These are phyloP conservation scores for Bovichtus diacanthus DNA, from an alignment of 2,797 vertebrate genomes.

Conservation along the genomic window DNA sequence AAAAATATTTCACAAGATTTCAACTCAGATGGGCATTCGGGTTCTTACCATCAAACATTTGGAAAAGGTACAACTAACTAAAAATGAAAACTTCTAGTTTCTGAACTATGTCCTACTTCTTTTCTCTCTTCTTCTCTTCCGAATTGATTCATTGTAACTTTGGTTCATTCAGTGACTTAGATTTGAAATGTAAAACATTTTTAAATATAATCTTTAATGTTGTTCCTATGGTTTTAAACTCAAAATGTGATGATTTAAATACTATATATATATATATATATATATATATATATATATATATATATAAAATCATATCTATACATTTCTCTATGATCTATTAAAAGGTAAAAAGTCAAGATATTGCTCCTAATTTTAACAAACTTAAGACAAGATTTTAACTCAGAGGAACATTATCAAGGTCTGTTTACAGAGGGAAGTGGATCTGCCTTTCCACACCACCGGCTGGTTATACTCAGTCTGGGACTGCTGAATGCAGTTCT, in stretches of 20 bases:
- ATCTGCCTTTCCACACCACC: conserved; percentile 40
- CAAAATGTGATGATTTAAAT: background rate
- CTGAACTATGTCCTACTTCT: background rate
- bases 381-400: conserved; percentile 31
- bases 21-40: conserved; percentile 7
- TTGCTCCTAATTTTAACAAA: background rate
- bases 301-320: background rate
- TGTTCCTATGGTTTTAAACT: background rate
- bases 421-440: conserved; percentile 46
- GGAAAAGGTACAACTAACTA: conserved; percentile 61
- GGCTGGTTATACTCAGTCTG: conserved; percentile 61
- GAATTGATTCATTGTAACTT: background rate
- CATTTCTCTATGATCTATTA: background rate
- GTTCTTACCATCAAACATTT: conserved; percentile 16
- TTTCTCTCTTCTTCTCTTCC: background rate
- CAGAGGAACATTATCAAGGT: conserved; percentile 31
- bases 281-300: background rate
- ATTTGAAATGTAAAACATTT: background rate
- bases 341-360: background rate
- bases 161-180: background rate
- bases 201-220: background rate
- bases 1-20: conserved; percentile 39
- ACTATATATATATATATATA: background rate
- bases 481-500: conserved; percentile 68
- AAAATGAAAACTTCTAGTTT: background rate